Base-by-base conservation (phyloP, 2,797 vertebrate species). In the Phalloptychus januarius region DNA sequence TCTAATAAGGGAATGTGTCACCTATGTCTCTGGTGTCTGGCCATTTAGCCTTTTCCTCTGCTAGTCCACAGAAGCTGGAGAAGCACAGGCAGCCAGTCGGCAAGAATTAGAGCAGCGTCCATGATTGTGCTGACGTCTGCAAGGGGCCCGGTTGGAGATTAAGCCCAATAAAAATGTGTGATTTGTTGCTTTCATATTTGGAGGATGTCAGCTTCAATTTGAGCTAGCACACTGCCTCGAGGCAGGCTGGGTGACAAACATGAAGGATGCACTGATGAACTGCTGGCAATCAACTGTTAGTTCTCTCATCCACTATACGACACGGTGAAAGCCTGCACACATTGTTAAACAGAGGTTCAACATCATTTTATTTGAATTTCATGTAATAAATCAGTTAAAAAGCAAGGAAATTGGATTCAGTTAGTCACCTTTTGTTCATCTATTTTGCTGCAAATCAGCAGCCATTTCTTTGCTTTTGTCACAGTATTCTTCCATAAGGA, bases 151-250 rank as follows among this genome's bases (percentile, higher is more conserved):
- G 85, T 89, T 76, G 88, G 83, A 94, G 92, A 95, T 95, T 94
- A 95, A 90, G 93, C 93, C 93, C 93, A 95, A 95, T 95, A 94
- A 95, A 95, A 95, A 93, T 86, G 92, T 94, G 94, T 96, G 95
- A 96, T 95, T 95, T 95, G 95, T 95, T 94, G 94, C 95, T 94
- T 95, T 96, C 95, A 95, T 95, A 96, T 96, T 96, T 96, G 94
- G 94, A 91, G 87, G 91, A 91, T 93, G 95, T 96, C 96, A 95
- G 93, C 94, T 95, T 92, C 92, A 93, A 95, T 96, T 94, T 94
- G 91, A 95, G 94, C 89, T 85, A 91, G 90, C 92, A 86, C 72
- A 61, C 85, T 86, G 93, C 94, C 93, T 87, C 33, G 74, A 92
- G 88, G 94, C 90, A 76, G 87, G 85, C 88, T 78, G 87, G 85